phyloP scores from a whole-genome alignment of 2,797 vertebrate species.

The Anas acuta region DNA sequence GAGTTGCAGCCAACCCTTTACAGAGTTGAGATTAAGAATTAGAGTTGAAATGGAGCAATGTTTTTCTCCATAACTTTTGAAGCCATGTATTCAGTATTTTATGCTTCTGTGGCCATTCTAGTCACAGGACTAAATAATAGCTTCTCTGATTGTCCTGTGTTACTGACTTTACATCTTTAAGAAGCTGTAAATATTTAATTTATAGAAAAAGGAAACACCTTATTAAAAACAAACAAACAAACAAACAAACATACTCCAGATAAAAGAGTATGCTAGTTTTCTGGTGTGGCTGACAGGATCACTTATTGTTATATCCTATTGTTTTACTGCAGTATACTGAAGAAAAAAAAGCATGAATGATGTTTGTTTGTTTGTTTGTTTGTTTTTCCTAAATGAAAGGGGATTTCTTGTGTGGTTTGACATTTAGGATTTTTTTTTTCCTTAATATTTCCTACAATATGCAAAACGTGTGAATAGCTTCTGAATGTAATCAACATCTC shows the following conservation, averaged over 20 bases:
- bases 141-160: background rate
- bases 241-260: background rate
- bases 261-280: background rate
- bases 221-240: background rate
- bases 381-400: background rate
- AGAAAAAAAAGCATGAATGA: background rate
- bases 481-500: background rate
- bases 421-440: background rate
- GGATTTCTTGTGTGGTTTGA: background rate
- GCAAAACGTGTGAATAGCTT: background rate
- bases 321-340: background rate
- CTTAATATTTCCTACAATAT: background rate
- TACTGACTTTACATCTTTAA: background rate
- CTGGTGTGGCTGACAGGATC: background rate
- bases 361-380: too few species aligned
- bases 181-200: background rate
- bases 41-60: accelerated
- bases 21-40: background rate
- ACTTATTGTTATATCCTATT: background rate
- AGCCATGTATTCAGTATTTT: background rate
- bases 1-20: background rate
- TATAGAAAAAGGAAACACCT: background rate
- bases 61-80: background rate
- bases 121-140: background rate
- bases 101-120: background rate